Evolutionary conservation across 2,888 invertebrate genomes (phyloP), one percentile per base, ranked within the genome.

Genomic region (Drosophila mulleri): DNA sequence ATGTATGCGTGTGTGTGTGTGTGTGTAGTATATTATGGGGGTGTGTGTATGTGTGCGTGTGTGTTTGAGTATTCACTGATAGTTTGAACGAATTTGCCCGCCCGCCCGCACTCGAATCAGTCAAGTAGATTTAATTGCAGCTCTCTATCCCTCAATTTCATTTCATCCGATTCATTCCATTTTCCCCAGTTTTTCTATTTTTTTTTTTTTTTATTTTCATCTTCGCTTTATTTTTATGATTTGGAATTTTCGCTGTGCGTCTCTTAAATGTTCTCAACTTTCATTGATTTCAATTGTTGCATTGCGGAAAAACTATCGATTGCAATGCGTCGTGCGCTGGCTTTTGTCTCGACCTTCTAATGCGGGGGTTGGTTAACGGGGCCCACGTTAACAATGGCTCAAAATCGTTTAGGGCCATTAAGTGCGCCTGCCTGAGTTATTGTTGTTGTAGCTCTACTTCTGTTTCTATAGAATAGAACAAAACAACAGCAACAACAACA

Each of bases 81-180:
- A 62, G 68, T 79, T 68, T 65, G 53, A 44, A 44, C 67, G 45
- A 37, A 48, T 69, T 54, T 56, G 48, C 45, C 16, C 37, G 53
- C 23, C 37, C 50, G 66, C 70, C 52, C 45, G 47, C 77, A 57
- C 56, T 63, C 62, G 68, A 81, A 50, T 80, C 85, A 85, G 77
- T 88, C 86, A 83, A 90, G 86, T 88, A 86, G 76, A 90, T 86
- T 87, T 85, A 90, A 87, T 87, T 90, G 89, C 78, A 69, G 77
- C 65, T 32, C 32, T 32, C 32, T 59, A 80, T 67, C 77, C 77
- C 77, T 78, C 80, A 50, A 78, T 76, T 80, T 65, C 54, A 76
- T 71, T 78, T 78, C 67, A 62, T 48, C 60, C 70, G 64, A 80
- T 75, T 69, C 42, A 70, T 75, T 77, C 54, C 39, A 45, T 67